Evolutionary conservation across 2,888 invertebrate genomes (phyloP).

Genomic region (Formica aserva): DNA sequence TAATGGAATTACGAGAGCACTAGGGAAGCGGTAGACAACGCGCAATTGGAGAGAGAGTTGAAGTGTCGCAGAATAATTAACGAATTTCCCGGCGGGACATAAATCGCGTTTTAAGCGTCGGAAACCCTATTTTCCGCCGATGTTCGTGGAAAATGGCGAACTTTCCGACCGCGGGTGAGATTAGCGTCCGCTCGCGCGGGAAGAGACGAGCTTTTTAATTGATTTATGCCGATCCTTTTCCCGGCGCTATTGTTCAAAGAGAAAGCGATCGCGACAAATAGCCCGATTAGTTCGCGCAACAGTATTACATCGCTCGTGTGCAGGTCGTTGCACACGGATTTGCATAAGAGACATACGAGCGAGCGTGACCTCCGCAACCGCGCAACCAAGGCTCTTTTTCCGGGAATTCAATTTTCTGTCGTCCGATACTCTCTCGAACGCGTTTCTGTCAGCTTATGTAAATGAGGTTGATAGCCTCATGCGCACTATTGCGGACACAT

Average conservation of each 20-base stretch:
- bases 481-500: conserved; percentile 22
- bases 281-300: not conserved
- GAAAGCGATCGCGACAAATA: conserved; percentile 40
- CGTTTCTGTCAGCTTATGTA: conserved; percentile 66
- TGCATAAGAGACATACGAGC: conserved; percentile 63
- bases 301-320: conserved; percentile 14
- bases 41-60: conserved; percentile 42
- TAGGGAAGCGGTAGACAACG: conserved; percentile 27
- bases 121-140: conserved; percentile 54
- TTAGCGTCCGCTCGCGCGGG: conserved; percentile 15
- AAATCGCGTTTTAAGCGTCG: conserved; percentile 65
- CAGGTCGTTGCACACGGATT: conserved; percentile 61
- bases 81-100: conserved; percentile 60
- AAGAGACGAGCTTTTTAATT: conserved; percentile 45
- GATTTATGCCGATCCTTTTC: conserved; percentile 30
- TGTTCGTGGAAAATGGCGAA: conserved; percentile 40
- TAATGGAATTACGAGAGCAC: conserved; percentile 52
- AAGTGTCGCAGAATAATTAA: conserved; percentile 65
- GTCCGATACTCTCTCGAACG: conserved; percentile 58
- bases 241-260: conserved; percentile 9
- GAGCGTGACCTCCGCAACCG: not conserved
- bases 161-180: conserved; percentile 12
- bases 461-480: conserved; percentile 57
- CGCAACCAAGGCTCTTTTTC: conserved; percentile 50
- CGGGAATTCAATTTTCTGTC: conserved; percentile 66